Percentiles rank a stretch among this genome's conserved stretches.
phyloP scores from a whole-genome alignment of 1,140 invertebrate species.

The Drosophila kurseongensis region DNA sequence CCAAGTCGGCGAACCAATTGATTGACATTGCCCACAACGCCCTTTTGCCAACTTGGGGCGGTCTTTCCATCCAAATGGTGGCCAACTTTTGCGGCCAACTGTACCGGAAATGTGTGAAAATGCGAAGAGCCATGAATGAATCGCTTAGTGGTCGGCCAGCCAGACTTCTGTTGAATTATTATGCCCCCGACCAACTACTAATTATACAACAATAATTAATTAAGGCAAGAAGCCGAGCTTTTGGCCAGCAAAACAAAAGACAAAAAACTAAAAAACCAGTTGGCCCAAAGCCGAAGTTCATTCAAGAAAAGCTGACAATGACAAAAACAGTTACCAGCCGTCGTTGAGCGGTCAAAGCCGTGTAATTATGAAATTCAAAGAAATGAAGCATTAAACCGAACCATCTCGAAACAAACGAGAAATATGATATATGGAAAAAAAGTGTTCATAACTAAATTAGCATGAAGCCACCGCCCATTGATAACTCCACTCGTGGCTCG shows the following conservation, averaged over 20 bases:
- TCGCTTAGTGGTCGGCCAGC: conserved; percentile 4
- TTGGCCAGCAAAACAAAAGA: conserved; percentile 8
- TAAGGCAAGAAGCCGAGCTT: conserved; percentile 46
- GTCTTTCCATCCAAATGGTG: conserved; percentile 19
- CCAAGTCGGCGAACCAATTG: conserved; percentile 71
- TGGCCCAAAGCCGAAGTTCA: conserved; percentile 57
- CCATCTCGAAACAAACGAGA: conserved; percentile 55
- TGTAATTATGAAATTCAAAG: conserved; percentile 83
- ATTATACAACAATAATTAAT: conserved; percentile 83
- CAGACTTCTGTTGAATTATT: conserved; percentile 70
- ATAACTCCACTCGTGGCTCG: conserved; percentile 23
- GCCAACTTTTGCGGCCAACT: conserved; percentile 56
- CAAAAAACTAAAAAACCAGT: conserved; percentile 18
- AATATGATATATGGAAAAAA: conserved; percentile 23
- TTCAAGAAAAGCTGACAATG: conserved; percentile 76
- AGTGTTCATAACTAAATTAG: conserved; percentile 63
- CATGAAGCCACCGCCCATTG: conserved; percentile 47
- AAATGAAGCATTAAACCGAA: conserved; percentile 72
- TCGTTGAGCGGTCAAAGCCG: conserved; percentile 76
- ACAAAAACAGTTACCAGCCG: conserved; percentile 67
- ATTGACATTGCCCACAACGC: conserved; percentile 81
- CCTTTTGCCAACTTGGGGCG: conserved; percentile 58
- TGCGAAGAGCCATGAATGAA: conserved; percentile 62
- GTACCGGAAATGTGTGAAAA: conserved; percentile 78
- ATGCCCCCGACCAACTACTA: conserved; percentile 60